A percentile compares a stretch with the other conserved stretches of the same genome.
phyloP scores from a whole-genome alignment of 2,797 vertebrate species.

The Remorina albescens region DNA sequence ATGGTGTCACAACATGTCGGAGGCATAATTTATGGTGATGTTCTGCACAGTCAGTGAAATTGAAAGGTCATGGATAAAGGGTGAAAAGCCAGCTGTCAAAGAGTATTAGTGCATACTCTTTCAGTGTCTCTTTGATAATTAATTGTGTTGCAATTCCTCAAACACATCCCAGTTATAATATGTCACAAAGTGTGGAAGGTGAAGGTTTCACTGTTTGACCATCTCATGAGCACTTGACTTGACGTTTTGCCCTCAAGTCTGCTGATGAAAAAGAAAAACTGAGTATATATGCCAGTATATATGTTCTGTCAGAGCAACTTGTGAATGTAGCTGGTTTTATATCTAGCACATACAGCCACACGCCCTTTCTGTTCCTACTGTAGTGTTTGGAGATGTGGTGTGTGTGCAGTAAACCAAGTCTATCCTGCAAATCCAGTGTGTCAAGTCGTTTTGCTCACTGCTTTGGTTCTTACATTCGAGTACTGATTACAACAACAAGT shows the following conservation, averaged over 20 bases:
- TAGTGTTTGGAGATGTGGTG: conserved; percentile 37
- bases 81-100: neutral
- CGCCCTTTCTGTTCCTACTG: conserved; percentile 42
- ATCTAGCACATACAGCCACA: conserved; percentile 29
- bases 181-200: neutral
- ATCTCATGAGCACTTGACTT: neutral
- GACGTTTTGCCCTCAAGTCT: neutral
- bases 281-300: neutral
- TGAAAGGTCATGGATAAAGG: neutral
- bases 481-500: conserved; percentile 59
- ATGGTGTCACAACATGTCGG: neutral
- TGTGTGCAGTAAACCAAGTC: conserved; percentile 48
- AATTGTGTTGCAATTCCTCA: neutral
- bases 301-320: conserved; percentile 26
- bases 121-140: neutral
- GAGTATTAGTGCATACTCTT: neutral
- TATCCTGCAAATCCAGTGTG: conserved; percentile 59
- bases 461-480: conserved; percentile 68
- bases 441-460: conserved; percentile 31
- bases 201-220: neutral
- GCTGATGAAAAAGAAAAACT: neutral
- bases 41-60: neutral
- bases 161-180: neutral
- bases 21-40: neutral
- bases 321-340: conserved; percentile 38